Percentiles rank a stretch among this genome's conserved stretches.
These are phyloP conservation scores for Noctilio leporinus DNA, from an alignment of 2,113 vertebrate genomes.

Conservation along the genomic window DNA sequence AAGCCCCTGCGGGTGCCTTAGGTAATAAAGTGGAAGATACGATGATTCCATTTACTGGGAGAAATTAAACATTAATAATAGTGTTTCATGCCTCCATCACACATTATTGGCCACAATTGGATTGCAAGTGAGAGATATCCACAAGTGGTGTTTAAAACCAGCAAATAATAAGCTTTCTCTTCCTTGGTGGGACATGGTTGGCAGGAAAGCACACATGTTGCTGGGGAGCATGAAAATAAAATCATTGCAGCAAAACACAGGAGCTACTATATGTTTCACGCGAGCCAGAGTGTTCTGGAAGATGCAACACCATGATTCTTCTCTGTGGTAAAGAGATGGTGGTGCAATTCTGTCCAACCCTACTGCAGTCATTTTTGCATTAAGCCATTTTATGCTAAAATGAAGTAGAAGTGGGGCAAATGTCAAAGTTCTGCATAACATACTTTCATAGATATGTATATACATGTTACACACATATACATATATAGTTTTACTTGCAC, in stretches of 20 bases:
- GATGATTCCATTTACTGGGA: neutral
- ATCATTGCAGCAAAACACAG: neutral
- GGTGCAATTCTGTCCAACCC: neutral
- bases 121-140: slow-evolving; percentile 16
- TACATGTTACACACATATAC: neutral
- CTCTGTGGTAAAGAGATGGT: neutral
- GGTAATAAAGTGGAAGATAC: neutral
- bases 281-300: neutral
- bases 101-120: slow-evolving; percentile 22
- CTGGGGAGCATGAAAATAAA: neutral
- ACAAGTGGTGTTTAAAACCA: neutral
- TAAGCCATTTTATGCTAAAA: neutral
- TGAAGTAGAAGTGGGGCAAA: neutral
- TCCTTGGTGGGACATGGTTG: neutral
- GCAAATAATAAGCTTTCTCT: neutral
- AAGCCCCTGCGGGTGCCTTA: neutral
- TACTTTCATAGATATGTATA: neutral
- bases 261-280: neutral
- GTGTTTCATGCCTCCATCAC: neutral
- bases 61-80: slow-evolving; percentile 30
- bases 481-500: neutral
- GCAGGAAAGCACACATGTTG: neutral
- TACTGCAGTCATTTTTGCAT: neutral
- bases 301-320: neutral
- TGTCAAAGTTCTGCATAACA: neutral